Base-by-base conservation (phyloP, 2,888 invertebrate species). In the Nipponacmea schrenckii region DNA sequence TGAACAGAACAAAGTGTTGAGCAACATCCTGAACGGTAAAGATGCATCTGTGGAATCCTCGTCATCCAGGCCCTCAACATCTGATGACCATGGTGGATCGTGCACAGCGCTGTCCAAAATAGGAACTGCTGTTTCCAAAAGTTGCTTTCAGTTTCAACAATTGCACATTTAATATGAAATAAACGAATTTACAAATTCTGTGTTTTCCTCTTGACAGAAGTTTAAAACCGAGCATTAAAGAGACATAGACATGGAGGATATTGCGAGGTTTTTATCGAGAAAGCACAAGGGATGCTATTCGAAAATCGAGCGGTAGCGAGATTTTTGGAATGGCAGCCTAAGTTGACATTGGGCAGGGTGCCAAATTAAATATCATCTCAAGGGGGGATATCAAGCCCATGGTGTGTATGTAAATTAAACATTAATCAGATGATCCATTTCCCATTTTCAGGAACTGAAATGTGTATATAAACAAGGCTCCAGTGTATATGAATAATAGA, bases 221-320 rank as follows among this genome's bases (percentile, higher is more conserved):
- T 46, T 46, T 15, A 46, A 46, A 46, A 46, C 48, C 48, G 48
- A 46, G 48, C 2, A 46, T 15, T 46, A 46, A 15, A 46, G 48
- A 2, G 48, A 46, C 48, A 46, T 46, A 46, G 48, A 46, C 48
- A 17, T n/a, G n/a, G n/a, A n/a, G n/a, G n/a, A n/a, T n/a, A n/a
- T n/a, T n/a, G n/a, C n/a, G n/a, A n/a, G n/a, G n/a, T n/a, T n/a
- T 46, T 46, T 46, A 46, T 46, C 48, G 48, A 46, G 48, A 46
- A 46, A 46, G 48, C 48, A 46, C 48, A 17, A 46, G 48, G 48
- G 48, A 46, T 46, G 48, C 48, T 46, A 46, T 46, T 46, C 48
- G 48, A 46, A 46, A 46, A 46, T 46, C 48, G 48, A 46, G 48
- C 48, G 48, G 48, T 46, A 46, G 48, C 48, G 48, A 46, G 48